phyloP scores from a whole-genome alignment of 2,797 vertebrate species.

The Fratercula arctica region DNA sequence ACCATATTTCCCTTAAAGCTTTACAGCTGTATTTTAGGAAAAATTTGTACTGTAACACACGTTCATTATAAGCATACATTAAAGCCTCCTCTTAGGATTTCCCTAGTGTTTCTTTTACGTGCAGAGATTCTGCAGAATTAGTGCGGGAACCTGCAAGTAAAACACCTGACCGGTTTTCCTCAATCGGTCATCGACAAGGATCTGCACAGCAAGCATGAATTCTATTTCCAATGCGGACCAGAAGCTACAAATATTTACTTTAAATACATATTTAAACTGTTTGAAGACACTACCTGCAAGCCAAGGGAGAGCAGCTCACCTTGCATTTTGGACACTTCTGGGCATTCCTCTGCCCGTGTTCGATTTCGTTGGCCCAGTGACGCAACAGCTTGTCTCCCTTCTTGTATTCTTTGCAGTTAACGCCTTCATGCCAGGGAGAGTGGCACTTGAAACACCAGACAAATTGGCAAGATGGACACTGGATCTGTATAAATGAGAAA shows the following conservation, averaged over 20 bases:
- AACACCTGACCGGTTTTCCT: not conserved
- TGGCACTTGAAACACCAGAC: constrained; percentile 99
- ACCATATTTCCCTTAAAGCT: not conserved
- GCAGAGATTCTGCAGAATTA: not conserved
- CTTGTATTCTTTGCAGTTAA: constrained; percentile 95
- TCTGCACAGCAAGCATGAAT: not conserved
- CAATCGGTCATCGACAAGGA: not conserved
- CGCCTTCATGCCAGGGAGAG: constrained; percentile 95
- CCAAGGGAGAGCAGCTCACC: constrained; percentile 74
- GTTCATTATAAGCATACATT: not conserved
- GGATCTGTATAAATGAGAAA: constrained; percentile 81
- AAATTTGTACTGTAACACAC: not conserved
- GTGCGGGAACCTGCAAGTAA: not conserved
- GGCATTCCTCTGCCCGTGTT: constrained; percentile 96
- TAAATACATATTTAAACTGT: not conserved
- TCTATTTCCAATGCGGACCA: not conserved
- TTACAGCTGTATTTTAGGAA: not conserved
- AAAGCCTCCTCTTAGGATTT: not conserved
- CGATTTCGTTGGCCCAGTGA: constrained; percentile 94
- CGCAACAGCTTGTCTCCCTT: constrained; percentile 95
- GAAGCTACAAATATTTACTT: not conserved
- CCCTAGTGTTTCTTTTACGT: not conserved
- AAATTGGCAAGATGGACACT: constrained; percentile 95
- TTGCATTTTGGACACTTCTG: constrained; percentile 98
- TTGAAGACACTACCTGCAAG: not conserved